Evolutionary conservation across 2,113 vertebrate genomes (phyloP).

Genomic region (Lepisosteus osseus): DNA sequence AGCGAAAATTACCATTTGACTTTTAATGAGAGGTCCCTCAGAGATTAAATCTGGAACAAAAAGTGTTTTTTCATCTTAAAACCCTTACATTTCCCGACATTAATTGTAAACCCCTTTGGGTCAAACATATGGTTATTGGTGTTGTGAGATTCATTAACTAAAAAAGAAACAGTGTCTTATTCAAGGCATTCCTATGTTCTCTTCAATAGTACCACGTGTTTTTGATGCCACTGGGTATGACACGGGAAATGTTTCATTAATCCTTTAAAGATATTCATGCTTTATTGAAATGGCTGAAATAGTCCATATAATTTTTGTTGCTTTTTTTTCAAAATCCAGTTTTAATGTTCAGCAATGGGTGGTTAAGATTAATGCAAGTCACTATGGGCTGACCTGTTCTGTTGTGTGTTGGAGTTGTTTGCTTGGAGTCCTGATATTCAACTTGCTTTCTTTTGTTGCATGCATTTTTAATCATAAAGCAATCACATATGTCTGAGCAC

Average conservation of each 20-base stretch:
- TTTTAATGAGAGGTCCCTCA: constrained; percentile 12
- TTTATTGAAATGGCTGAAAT: neutral
- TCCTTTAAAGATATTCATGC: neutral
- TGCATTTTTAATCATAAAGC: too few relatives aligned
- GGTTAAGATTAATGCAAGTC: too few relatives aligned
- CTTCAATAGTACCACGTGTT: too few relatives aligned
- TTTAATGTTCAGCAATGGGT: too few relatives aligned
- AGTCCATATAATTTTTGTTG: too few relatives aligned
- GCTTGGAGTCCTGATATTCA: too few relatives aligned
- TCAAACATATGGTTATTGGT: neutral
- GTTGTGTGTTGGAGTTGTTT: too few relatives aligned
- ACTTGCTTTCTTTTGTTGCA: too few relatives aligned
- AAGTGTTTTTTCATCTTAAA: neutral
- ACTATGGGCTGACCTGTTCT: too few relatives aligned
- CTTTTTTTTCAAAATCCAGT: too few relatives aligned
- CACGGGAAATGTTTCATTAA: neutral
- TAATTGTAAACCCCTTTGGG: neutral
- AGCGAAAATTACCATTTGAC: neutral
- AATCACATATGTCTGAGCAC: too few relatives aligned
- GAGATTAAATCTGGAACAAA: neutral
- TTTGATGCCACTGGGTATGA: neutral
- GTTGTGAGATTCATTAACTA: neutral
- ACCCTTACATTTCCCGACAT: neutral
- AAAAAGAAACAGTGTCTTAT: neutral
- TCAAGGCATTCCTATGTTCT: neutral